phyloP scores from a whole-genome alignment of 2,888 invertebrate genomes.

The Patella caerulea region DNA sequence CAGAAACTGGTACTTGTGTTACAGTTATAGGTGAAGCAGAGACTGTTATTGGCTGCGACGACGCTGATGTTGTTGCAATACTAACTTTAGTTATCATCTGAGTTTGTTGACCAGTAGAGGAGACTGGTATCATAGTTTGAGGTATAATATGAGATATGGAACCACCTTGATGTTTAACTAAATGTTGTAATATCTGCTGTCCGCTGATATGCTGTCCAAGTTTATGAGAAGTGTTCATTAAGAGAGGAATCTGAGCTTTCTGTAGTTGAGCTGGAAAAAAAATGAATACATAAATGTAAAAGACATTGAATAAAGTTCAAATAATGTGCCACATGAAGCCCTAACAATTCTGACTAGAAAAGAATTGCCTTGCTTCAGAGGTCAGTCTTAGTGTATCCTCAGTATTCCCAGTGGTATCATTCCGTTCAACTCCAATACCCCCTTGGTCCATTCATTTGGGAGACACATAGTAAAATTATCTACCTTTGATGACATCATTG shows the following conservation, averaged over 20 bases:
- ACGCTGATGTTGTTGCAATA: slow-evolving; percentile 31
- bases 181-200: not conserved
- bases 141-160: not conserved
- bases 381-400: no score
- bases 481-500: no score
- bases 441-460: no score
- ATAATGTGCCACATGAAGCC: no score
- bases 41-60: slow-evolving; percentile 32
- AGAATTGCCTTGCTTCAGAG: no score
- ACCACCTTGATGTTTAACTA: not conserved
- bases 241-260: not conserved
- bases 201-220: not conserved
- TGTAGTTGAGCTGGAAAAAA: not conserved
- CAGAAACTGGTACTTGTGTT: slow-evolving; percentile 31
- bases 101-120: slow-evolving; percentile 25
- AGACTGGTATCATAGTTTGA: slow-evolving; percentile 13
- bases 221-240: not conserved
- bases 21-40: slow-evolving; percentile 37
- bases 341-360: no score
- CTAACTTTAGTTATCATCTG: slow-evolving; percentile 30
- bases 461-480: no score
- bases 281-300: not conserved
- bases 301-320: no score
- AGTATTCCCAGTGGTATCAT: no score
- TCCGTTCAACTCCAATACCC: no score